These are phyloP conservation scores for Pseudochromis fuscus DNA, from an alignment of 2,797 vertebrate genomes.

Conservation along the genomic window DNA sequence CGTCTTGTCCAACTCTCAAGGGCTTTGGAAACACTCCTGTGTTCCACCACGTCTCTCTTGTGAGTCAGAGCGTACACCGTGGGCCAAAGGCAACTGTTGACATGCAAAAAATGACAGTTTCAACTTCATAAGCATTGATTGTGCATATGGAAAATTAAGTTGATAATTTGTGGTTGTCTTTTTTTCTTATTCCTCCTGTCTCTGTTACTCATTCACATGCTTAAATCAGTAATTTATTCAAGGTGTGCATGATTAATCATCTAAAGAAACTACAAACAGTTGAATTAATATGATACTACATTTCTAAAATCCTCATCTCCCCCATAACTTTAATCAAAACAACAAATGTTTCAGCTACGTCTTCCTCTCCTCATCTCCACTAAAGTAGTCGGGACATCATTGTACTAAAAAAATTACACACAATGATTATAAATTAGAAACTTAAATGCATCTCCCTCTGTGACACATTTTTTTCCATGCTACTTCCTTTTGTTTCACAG, in stretches of 20 bases:
- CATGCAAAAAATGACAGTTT: conserved; percentile 90
- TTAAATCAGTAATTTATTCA: conserved; percentile 55
- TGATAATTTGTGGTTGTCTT: conserved; percentile 65
- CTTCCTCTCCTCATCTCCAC: conserved; percentile 28
- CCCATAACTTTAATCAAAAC: conserved; percentile 36
- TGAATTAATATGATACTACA: conserved; percentile 39
- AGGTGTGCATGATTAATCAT: conserved; percentile 36
- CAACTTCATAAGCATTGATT: conserved; percentile 83
- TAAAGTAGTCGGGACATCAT: conserved; percentile 22
- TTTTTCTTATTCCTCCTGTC: conserved; percentile 38
- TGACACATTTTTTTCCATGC: no score
- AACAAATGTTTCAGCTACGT: conserved; percentile 30
- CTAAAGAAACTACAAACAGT: conserved; percentile 39
- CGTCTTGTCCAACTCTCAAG: conserved; percentile 74
- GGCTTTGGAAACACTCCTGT: conserved; percentile 87
- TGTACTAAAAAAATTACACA: conserved; percentile 6
- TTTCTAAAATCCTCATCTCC: conserved; percentile 46
- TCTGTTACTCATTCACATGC: conserved; percentile 25
- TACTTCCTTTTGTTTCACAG: no score
- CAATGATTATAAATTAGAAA: neutral
- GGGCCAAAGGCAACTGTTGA: conserved; percentile 90
- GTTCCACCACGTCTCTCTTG: conserved; percentile 85
- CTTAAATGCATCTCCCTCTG: neutral
- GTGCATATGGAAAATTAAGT: conserved; percentile 74
- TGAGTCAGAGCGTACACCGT: conserved; percentile 85